Evolutionary conservation across 2,888 invertebrate species (phyloP), one percentile per base, ranked within the genome.

Genomic region (Meghimatium bilineatum): DNA sequence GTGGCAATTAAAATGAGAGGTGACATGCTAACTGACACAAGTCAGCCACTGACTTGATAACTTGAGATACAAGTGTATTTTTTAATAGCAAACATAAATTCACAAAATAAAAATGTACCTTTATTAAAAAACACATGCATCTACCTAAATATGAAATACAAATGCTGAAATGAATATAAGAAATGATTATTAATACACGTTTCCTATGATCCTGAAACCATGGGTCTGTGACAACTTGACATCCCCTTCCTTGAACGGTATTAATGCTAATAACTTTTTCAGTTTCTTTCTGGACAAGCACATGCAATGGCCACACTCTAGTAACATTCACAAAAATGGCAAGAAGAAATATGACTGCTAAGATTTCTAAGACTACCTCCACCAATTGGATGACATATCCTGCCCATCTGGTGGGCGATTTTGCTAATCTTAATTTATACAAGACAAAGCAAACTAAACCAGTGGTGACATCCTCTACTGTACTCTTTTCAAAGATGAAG

Each of bases 71-170:
- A 38, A 72, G 72, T 72, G 72, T 72, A 72, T 72, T 72, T 63
- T n/a, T 23, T 72, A 49, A 72, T 44, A 72, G 38, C 72, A 72
- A 72, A 72, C 72, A 44, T 44, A 63, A 63, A 63, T 26, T 38
- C 49, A 72, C 72, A 72, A 44, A 72, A 49, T 72, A 72, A 29
- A 72, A 72, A 44, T 72, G 72, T 72, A 72, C 72, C 72, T 29
- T 72, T 44, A 72, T 36, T 71, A 38, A 32, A 71, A 63, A 44
- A 69, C 38, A 71, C 71, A 49, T 49, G 10, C 6, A 10, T 69
- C 36, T 69, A 72, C 44, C 49, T 72, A 72, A 34, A 72, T 49
- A n/a, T 20, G 44, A 72, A 72, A 72, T 72, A 72, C 72, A 72
- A 72, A 72, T 34, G 34, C 6, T 72, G 23, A 72, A 72, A 49